These are phyloP conservation scores for Halcyon smyrnensis DNA, from an alignment of 2,797 vertebrate genomes.

Conservation along the genomic window DNA sequence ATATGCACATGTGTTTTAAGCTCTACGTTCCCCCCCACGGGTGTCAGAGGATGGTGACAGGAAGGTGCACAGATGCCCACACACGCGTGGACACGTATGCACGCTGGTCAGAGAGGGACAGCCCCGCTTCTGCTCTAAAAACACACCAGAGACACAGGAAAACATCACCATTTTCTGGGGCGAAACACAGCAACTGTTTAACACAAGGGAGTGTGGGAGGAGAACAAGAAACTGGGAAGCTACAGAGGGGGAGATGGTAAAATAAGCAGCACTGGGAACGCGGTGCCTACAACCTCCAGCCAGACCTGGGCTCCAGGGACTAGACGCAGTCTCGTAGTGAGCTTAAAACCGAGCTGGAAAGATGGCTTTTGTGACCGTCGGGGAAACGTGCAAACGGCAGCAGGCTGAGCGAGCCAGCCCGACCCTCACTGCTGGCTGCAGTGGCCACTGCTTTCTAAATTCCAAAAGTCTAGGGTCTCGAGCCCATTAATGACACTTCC, in stretches of 20 bases:
- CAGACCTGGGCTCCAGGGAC: not conserved
- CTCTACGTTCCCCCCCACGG: not conserved
- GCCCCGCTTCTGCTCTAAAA: not conserved
- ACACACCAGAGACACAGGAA: not conserved
- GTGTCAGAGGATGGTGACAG: fast-evolving
- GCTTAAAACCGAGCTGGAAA: not conserved
- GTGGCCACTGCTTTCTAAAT: too few species aligned
- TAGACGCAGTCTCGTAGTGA: not conserved
- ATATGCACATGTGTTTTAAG: slow-evolving; percentile 18
- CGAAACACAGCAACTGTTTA: not conserved
- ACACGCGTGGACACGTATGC: fast-evolving
- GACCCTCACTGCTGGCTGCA: fast-evolving
- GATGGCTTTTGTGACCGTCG: not conserved
- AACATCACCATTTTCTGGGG: slow-evolving; percentile 7
- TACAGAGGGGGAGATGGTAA: not conserved
- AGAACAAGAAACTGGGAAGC: not conserved
- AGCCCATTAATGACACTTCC: not conserved
- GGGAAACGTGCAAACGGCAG: not conserved
- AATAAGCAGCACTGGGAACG: fast-evolving
- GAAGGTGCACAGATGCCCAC: not conserved
- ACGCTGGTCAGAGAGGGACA: not conserved
- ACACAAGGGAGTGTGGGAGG: not conserved
- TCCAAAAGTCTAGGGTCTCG: fast-evolving
- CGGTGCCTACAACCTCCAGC: not conserved
- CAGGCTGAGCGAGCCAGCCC: not conserved